Percentiles rank a stretch among this genome's conserved stretches.
Conservation (phyloP, 30 jellyfish, hydroid and myxozoan species). For the Nemopilema nomurai region DNA sequence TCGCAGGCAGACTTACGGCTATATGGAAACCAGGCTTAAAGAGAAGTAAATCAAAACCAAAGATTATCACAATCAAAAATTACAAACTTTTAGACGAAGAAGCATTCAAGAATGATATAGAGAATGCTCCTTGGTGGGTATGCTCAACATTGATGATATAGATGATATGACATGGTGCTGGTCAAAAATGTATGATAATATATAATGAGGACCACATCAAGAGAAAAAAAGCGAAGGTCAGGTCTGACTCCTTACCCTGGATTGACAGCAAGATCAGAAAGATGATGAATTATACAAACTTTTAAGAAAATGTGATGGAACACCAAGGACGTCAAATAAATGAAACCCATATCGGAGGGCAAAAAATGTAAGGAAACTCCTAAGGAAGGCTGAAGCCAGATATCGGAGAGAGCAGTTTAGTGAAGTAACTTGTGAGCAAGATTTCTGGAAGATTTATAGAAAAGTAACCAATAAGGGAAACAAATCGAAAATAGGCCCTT, state of each 20-base stretch:
- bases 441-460: slow-evolving; percentile 31
- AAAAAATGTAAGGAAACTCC: slow-evolving; percentile 9
- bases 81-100: slow-evolving; percentile 4
- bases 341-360: slow-evolving; percentile 10
- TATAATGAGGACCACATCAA: slow-evolving; percentile 40
- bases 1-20: too few relatives aligned
- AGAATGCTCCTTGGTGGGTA: slow-evolving; percentile 55
- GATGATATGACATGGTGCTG: slow-evolving; percentile 52
- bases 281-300: slow-evolving; percentile 44
- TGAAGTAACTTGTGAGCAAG: slow-evolving; percentile 9
- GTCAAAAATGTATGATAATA: slow-evolving; percentile 33
- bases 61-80: slow-evolving; percentile 5
- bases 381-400: slow-evolving; percentile 25
- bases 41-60: slow-evolving; percentile 23
- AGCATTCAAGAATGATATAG: slow-evolving; percentile 38
- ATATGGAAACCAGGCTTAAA: too few relatives aligned
- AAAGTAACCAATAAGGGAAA: slow-evolving; percentile 11
- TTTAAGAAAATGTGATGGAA: slow-evolving; percentile 24
- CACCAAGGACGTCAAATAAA: slow-evolving; percentile 31
- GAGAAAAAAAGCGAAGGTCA: slow-evolving; percentile 19
- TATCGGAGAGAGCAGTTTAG: slow-evolving; percentile 32
- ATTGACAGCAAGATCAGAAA: slow-evolving; percentile 28
- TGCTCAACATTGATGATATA: slow-evolving; percentile 43
- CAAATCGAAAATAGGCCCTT: slow-evolving; percentile 43
- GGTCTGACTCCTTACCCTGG: slow-evolving; percentile 45